Conservation (phyloP, 2,797 vertebrate species). For the Bryconaethiops microstoma region DNA sequence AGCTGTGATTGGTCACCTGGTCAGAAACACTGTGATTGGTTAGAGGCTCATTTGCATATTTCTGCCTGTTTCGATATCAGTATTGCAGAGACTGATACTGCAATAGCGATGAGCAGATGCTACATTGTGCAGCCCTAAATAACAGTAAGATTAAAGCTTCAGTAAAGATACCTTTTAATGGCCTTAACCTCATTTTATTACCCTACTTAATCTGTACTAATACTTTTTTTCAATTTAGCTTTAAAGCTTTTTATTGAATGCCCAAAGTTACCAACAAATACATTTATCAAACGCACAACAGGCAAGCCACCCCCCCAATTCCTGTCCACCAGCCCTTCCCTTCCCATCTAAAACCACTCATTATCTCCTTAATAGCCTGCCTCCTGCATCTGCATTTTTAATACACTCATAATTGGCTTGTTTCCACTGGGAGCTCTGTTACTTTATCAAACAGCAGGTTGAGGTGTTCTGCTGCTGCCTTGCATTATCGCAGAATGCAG, state of each 20-base stretch:
- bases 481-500: slow-evolving; percentile 5
- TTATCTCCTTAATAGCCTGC: slow-evolving; percentile 66
- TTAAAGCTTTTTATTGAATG: not conserved
- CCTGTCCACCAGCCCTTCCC: not conserved
- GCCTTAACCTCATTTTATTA: not conserved
- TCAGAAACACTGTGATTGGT: no score
- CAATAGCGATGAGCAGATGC: no score
- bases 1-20: no score
- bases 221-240: not conserved
- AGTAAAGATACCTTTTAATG: not conserved
- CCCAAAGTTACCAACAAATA: not conserved
- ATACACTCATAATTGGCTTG: slow-evolving; percentile 63
- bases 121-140: no score
- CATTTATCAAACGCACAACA: not conserved
- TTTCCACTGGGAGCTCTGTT: slow-evolving; percentile 32
- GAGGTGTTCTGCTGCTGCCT: slow-evolving; percentile 1
- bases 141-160: no score
- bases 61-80: no score
- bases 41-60: no score
- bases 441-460: slow-evolving; percentile 28
- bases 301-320: not conserved
- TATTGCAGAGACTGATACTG: no score
- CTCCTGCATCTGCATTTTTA: slow-evolving; percentile 64
- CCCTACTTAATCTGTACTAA: not conserved
- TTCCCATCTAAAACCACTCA: slow-evolving; percentile 53